These are phyloP conservation scores for Nanorana parkeri DNA, from an alignment of 2,113 vertebrate genomes.

Conservation along the genomic window DNA sequence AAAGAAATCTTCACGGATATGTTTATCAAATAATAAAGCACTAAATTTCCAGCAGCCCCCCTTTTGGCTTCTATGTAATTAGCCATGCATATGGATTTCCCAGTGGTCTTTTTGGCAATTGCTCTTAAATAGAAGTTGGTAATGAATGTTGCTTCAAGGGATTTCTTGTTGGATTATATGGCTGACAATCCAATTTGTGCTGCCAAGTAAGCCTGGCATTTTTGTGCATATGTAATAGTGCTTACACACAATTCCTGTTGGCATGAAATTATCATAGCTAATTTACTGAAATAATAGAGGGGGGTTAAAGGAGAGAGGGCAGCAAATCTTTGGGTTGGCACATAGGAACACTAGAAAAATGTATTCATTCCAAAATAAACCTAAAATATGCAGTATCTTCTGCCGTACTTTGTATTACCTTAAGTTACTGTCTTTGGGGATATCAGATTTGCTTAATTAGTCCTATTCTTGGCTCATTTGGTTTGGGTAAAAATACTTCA, in stretches of 20 bases:
- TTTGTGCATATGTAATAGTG: slow-evolving; percentile 19
- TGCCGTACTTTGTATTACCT: not conserved
- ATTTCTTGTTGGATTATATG: slow-evolving; percentile 40
- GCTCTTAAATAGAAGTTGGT: slow-evolving; percentile 18
- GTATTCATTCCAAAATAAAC: no score
- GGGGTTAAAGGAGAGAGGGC: not conserved
- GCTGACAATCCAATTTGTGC: slow-evolving; percentile 35
- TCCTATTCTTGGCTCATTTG: slow-evolving; percentile 27
- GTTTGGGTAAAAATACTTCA: not conserved
- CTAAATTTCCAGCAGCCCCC: not conserved
- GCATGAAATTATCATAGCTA: not conserved
- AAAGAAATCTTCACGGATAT: no score
- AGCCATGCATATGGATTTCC: slow-evolving; percentile 10
- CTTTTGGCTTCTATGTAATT: slow-evolving; percentile 12
- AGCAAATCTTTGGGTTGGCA: no score
- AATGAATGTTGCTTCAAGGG: slow-evolving; percentile 31
- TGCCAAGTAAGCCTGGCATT: slow-evolving; percentile 34
- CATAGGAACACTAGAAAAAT: no score
- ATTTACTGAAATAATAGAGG: slow-evolving; percentile 10
- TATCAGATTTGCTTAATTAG: slow-evolving; percentile 29
- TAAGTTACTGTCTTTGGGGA: slow-evolving; percentile 7
- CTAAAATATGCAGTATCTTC: no score
- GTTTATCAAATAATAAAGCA: no score
- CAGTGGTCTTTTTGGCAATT: slow-evolving; percentile 6
- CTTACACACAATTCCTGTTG: slow-evolving; percentile 10